phyloP scores from a whole-genome alignment of 1,140 invertebrate genomes.

The Drosophila funebris region DNA sequence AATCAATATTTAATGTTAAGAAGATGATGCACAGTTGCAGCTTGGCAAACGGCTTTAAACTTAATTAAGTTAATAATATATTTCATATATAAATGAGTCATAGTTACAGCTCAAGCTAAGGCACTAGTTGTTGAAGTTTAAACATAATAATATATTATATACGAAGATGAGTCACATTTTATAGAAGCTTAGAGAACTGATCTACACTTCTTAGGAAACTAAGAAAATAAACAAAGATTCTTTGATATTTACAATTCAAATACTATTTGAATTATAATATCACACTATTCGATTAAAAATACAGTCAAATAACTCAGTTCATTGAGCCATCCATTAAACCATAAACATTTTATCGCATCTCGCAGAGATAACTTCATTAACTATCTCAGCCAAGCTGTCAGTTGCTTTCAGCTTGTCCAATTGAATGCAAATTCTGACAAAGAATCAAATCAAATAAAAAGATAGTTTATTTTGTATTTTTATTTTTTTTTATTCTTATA shows the following conservation, averaged over 20 bases:
- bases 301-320: not conserved
- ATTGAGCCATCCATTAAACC: conserved; percentile 4
- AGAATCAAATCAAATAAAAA: not conserved
- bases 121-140: too few species aligned
- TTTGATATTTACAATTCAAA: too few species aligned
- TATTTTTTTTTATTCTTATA: conserved; percentile 4
- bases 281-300: not conserved
- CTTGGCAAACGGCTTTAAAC: too few species aligned
- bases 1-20: conserved; percentile 34
- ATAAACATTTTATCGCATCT: conserved; percentile 9
- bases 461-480: not conserved
- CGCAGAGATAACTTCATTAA: conserved; percentile 13
- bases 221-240: too few species aligned
- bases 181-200: too few species aligned
- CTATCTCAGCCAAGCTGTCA: conserved; percentile 20
- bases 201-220: too few species aligned
- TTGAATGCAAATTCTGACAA: conserved; percentile 28
- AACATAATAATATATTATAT: not conserved
- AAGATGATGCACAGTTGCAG: conserved; percentile 34
- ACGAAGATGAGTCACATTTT: not conserved
- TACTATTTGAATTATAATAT: too few species aligned
- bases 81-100: not conserved
- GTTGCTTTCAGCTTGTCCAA: not conserved
- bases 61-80: too few species aligned
- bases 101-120: too few species aligned